phyloP scores from a whole-genome alignment of 2,888 invertebrate genomes.

The Drosophila emarginata region DNA sequence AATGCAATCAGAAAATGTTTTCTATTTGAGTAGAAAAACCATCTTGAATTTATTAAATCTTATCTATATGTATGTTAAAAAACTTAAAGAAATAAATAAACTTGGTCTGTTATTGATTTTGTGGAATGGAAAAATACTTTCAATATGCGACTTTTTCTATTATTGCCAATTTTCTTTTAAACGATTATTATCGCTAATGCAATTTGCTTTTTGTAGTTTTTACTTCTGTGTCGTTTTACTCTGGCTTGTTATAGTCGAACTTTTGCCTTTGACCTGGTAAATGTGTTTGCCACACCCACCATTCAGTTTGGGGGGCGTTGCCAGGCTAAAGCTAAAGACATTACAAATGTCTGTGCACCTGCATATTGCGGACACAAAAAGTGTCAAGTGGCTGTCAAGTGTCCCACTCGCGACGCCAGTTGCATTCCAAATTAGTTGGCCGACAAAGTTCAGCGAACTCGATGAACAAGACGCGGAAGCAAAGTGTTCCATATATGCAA shows the following conservation, averaged over 20 bases:
- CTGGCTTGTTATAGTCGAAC: constrained; percentile 19
- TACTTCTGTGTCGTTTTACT: neutral
- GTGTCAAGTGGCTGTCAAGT: constrained; percentile 69
- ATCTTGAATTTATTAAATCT: no score
- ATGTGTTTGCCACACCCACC: constrained; percentile 49
- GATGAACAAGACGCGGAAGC: constrained; percentile 1
- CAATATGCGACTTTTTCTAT: neutral
- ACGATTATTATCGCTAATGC: constrained; percentile 38
- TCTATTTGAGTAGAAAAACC: no score
- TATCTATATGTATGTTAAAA: no score
- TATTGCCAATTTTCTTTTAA: constrained; percentile 18
- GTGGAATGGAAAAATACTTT: neutral
- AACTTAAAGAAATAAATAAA: no score
- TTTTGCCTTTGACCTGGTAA: constrained; percentile 50
- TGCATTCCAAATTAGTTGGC: constrained; percentile 65
- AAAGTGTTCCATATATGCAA: constrained; percentile 12
- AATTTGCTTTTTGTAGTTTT: constrained; percentile 22
- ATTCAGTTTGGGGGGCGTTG: neutral
- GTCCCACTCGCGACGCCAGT: constrained; percentile 39
- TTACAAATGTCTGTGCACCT: constrained; percentile 51
- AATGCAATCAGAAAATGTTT: no score
- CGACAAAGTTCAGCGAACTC: constrained; percentile 64
- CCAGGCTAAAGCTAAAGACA: constrained; percentile 49
- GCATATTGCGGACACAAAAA: constrained; percentile 44
- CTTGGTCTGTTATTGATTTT: no score